Evolutionary conservation across 1,140 invertebrate species (phyloP).

Genomic region (Caenorhabditis latens): DNA sequence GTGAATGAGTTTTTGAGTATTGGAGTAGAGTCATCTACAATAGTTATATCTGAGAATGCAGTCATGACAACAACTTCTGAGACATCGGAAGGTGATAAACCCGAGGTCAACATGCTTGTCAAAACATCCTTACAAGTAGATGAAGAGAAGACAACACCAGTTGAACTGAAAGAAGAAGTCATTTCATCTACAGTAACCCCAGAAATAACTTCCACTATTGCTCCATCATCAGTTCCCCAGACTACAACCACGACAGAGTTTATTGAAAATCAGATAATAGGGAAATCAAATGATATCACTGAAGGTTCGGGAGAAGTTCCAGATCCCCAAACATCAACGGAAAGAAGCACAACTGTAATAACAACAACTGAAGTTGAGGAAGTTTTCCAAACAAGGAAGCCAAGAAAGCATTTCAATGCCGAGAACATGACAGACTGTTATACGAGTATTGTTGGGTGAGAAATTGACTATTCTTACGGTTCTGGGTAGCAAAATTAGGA

Average conservation of each 20-base stretch:
- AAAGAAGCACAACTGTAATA: not conserved
- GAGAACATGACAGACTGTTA: conserved; percentile 53
- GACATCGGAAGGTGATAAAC: not conserved
- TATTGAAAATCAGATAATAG: not conserved
- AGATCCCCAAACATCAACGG: not conserved
- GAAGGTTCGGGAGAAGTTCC: conserved; percentile 14
- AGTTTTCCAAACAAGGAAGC: not conserved
- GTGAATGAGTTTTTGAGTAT: conserved; percentile 7
- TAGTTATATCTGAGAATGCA: not conserved
- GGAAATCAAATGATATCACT: not conserved
- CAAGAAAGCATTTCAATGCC: conserved; percentile 22
- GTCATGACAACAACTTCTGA: not conserved
- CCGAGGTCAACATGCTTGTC: conserved; percentile 1
- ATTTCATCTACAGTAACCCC: not conserved
- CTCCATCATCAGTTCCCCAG: not conserved
- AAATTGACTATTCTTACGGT: too few relatives aligned
- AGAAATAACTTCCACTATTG: not conserved
- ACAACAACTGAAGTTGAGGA: not conserved
- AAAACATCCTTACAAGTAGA: not conserved
- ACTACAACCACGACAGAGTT: not conserved
- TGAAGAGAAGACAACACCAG: not conserved
- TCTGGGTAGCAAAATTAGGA: not conserved
- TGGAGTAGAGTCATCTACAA: not conserved
- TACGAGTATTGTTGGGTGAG: conserved; percentile 39
- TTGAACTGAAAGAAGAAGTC: not conserved